Percentiles rank a stretch among this genome's conserved stretches.
Evolutionary conservation across 2,797 vertebrate genomes (phyloP).

Genomic region (Eutrigla gurnardus): DNA sequence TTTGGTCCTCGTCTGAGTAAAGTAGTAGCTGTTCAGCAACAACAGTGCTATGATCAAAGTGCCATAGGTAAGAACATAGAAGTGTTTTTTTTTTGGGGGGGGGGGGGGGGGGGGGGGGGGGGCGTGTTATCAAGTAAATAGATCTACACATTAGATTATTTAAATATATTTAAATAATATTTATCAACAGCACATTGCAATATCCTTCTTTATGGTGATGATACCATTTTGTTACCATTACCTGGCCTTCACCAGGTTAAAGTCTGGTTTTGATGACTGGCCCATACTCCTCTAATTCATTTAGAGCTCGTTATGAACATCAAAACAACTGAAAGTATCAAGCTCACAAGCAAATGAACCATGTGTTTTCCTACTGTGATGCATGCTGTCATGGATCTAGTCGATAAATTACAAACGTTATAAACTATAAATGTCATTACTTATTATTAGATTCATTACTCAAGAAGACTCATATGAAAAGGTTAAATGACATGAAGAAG

Average conservation of each 20-base stretch:
- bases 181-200: neutral
- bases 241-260: neutral
- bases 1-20: too few relatives aligned
- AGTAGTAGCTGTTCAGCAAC: too few relatives aligned
- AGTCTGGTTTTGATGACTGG: constrained; percentile 3
- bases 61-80: too few relatives aligned
- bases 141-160: neutral
- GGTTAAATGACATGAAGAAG: constrained; percentile 8
- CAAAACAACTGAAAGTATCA: neutral
- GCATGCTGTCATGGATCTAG: neutral
- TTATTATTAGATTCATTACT: too few relatives aligned
- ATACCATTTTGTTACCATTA: neutral
- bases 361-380: neutral
- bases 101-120: too few relatives aligned
- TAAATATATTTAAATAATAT: neutral
- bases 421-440: neutral
- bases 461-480: neutral
- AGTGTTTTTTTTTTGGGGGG: too few relatives aligned
- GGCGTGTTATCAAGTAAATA: neutral
- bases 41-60: too few relatives aligned
- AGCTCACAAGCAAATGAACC: neutral
- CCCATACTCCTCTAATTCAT: neutral
- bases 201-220: neutral
- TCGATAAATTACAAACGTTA: neutral
- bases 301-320: neutral